Percentiles rank a stretch among this genome's conserved stretches.
These are phyloP conservation scores for Acleris laterana DNA, from an alignment of 2,888 invertebrate species.

Conservation along the genomic window DNA sequence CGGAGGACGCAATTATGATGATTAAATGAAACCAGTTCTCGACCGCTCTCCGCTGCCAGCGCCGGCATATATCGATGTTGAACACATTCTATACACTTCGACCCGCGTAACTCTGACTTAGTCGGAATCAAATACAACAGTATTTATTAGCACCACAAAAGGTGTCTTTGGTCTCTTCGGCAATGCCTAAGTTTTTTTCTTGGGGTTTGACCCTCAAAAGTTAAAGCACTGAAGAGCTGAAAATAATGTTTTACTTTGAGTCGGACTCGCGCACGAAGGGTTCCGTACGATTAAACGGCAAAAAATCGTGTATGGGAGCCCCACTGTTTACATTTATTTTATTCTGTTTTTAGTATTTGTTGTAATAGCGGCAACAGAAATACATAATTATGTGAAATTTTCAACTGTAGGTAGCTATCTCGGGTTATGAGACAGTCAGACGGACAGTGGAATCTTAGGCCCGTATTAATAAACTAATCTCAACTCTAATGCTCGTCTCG, in stretches of 20 bases:
- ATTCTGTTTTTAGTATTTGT: too few species aligned
- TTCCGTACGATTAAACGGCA: too few species aligned
- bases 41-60: constrained; percentile 58
- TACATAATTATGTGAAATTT: too few species aligned
- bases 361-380: too few species aligned
- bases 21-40: constrained; percentile 81
- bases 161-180: neutral
- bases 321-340: too few species aligned
- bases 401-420: too few species aligned
- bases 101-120: constrained; percentile 36
- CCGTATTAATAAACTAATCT: too few species aligned
- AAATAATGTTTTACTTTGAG: neutral
- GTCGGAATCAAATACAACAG: constrained; percentile 26
- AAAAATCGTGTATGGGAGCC: too few species aligned
- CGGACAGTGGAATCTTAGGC: too few species aligned
- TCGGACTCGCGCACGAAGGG: too few species aligned
- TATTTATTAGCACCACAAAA: constrained; percentile 20
- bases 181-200: neutral
- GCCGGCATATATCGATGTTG: constrained; percentile 60
- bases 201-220: neutral
- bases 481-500: too few species aligned
- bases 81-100: constrained; percentile 55
- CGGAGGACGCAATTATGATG: constrained; percentile 82
- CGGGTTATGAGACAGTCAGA: too few species aligned
- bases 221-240: neutral